Evolutionary conservation across 2,113 vertebrate species (phyloP), one percentile per base, ranked within the genome.

Genomic region (Conger conger): DNA sequence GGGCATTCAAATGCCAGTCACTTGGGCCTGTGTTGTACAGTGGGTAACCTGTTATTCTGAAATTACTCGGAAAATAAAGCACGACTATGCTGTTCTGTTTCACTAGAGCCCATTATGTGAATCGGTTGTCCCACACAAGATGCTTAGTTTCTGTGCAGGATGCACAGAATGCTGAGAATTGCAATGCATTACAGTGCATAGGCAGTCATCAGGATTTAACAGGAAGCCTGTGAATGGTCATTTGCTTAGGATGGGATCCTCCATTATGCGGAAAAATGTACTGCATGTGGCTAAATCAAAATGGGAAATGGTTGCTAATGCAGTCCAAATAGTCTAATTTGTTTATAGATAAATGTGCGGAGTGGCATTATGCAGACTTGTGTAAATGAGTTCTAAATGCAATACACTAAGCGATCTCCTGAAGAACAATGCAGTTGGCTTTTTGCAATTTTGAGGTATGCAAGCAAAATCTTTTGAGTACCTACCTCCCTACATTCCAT

Each of bases 211-310:
- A 53, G 8, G 3, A n/a, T 53, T 54, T 79, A 84, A 79, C 37
- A 8, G 15, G 53, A 84, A 77, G 35, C 83, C 76, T 79, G 83
- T 79, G 76, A 79, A 76, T 82, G 30, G 45, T 79, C 79, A 84
- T 37, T 36, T 20, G 40, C 78, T 84, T 38, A 84, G 50, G 18
- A 79, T 83, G 68, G 50, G 30, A 57, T 79, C 33, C 76, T 79
- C 76, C 9, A 38, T 33, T 33, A 73, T 73, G 68, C 1, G 13
- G 3, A 33, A 73, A 73, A 73, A 73, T 30, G 60, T 30, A 33
- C 68, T 33, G n/a, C 27, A 73, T 73, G 68, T 2, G 68, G 68
- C n/a, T 73, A 15, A 73, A 33, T 33, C n/a, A 30, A 23, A 23
- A 73, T 11, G 2, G 68, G 9, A 13, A 11, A 30, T 27, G 6